These are phyloP conservation scores for Drosophila subobscura DNA, from an alignment of 1,140 invertebrate species.

Conservation along the genomic window DNA sequence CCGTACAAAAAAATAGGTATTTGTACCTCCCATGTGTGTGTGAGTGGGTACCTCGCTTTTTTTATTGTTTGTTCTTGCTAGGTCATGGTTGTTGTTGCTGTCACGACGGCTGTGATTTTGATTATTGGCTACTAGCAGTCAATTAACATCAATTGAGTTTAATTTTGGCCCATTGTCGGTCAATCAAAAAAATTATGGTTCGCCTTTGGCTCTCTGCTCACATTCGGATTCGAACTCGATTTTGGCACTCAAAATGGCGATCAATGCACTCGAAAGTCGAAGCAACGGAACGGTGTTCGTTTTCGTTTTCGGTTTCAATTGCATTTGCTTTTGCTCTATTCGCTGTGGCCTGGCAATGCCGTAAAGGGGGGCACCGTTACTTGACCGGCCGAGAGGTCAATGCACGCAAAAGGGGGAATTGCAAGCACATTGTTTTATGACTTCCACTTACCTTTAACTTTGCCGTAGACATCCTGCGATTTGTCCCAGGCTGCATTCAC, in stretches of 20 bases:
- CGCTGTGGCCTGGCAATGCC: conserved; percentile 16
- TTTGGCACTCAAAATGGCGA: conserved; percentile 38
- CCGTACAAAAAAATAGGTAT: conserved; percentile 6
- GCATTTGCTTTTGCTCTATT: conserved; percentile 33
- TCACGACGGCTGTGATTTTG: conserved; percentile 28
- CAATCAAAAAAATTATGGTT: conserved; percentile 33
- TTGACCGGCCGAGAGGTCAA: conserved; percentile 49
- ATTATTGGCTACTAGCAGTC: conserved; percentile 32
- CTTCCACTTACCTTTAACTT: conserved; percentile 84
- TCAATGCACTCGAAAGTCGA: conserved; percentile 7
- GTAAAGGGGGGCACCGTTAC: conserved; percentile 49
- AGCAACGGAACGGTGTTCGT: conserved; percentile 24
- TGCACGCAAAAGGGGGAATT: conserved; percentile 41
- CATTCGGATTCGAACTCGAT: conserved; percentile 32
- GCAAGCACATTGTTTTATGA: conserved; percentile 30
- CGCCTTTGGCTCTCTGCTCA: neutral
- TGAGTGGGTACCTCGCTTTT: too few relatives aligned
- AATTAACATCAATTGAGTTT: conserved; percentile 64
- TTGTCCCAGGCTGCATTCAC: conserved; percentile 85
- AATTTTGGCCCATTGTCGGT: conserved; percentile 45
- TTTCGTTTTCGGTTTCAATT: conserved; percentile 36
- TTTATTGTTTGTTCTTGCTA: conserved; percentile 39
- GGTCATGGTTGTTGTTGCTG: conserved; percentile 46
- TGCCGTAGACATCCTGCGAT: conserved; percentile 85
- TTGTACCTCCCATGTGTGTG: too few relatives aligned